Percentiles rank a stretch among this genome's conserved stretches.
phyloP scores from a whole-genome alignment of 2,113 vertebrate species.

The Theristicus caerulescens region DNA sequence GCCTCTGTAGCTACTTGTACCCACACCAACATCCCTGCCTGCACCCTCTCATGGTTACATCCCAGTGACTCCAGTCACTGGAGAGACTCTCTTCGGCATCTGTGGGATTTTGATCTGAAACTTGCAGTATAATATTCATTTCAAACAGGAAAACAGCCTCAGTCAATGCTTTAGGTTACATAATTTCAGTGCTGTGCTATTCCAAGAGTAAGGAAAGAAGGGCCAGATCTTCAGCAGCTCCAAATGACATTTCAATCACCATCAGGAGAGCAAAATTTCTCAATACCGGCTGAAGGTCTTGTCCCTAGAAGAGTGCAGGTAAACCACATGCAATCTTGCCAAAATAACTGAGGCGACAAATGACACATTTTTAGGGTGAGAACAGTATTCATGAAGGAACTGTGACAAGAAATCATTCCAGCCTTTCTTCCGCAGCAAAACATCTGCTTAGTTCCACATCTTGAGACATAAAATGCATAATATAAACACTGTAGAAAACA shows the following conservation, averaged over 20 bases:
- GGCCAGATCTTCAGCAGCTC: background rate
- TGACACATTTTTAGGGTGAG: background rate
- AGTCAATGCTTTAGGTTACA: background rate
- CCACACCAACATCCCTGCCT: background rate
- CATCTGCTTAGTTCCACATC: constrained; percentile 16
- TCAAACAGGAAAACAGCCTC: background rate
- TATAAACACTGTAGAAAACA: background rate
- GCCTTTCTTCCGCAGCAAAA: constrained; percentile 5
- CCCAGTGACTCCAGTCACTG: background rate
- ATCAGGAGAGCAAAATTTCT: background rate
- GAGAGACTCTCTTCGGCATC: background rate
- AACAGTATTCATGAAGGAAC: background rate
- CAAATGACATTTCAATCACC: background rate
- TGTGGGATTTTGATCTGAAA: background rate
- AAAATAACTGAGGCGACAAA: background rate
- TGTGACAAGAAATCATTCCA: background rate
- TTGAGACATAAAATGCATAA: constrained; percentile 16
- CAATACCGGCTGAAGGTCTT: background rate
- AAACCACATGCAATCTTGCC: background rate
- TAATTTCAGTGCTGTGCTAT: background rate
- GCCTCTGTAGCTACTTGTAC: background rate
- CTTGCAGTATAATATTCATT: background rate
- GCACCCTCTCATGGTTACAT: background rate
- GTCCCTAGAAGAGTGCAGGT: background rate
- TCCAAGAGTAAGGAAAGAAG: background rate